These are phyloP conservation scores for Schizothorax lantsangensis DNA, from an alignment of 2,797 vertebrate species.

Conservation along the genomic window DNA sequence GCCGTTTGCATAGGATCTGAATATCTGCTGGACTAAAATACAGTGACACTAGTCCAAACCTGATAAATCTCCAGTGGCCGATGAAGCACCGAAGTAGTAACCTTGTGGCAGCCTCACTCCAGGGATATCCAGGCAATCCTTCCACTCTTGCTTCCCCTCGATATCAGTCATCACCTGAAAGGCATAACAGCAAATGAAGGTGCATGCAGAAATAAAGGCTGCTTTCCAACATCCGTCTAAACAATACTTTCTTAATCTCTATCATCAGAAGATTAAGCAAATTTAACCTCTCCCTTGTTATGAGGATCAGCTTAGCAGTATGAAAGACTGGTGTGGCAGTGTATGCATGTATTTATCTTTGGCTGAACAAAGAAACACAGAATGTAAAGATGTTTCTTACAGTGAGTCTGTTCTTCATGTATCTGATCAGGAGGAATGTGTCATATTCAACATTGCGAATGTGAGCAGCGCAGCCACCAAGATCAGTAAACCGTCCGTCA, in stretches of 20 bases:
- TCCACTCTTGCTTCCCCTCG: slow-evolving; percentile 90
- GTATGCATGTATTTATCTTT: neutral
- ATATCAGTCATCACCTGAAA: slow-evolving; percentile 87
- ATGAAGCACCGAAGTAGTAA: slow-evolving; percentile 90
- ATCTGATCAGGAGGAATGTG: slow-evolving; percentile 90
- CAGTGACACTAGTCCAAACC: slow-evolving; percentile 71
- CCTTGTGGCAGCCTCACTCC: slow-evolving; percentile 86
- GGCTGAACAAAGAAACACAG: neutral
- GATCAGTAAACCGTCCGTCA: slow-evolving; percentile 86
- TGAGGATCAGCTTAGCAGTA: neutral
- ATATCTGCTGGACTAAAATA: neutral
- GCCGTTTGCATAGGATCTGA: neutral
- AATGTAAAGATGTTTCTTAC: slow-evolving; percentile 69
- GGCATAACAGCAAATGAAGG: neutral
- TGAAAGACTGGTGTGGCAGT: neutral
- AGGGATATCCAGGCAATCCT: slow-evolving; percentile 85
- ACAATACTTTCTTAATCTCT: neutral
- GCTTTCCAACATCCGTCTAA: neutral
- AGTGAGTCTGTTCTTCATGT: slow-evolving; percentile 85
- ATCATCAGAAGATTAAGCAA: neutral
- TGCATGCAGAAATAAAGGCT: neutral
- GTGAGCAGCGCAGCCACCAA: slow-evolving; percentile 89
- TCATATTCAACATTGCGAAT: slow-evolving; percentile 87
- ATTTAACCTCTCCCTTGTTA: neutral
- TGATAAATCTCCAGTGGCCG: slow-evolving; percentile 91